A percentile compares a stretch with the other conserved stretches of the same genome.
Conservation (phyloP, 2,113 vertebrate species). For the Hucho hucho region DNA sequence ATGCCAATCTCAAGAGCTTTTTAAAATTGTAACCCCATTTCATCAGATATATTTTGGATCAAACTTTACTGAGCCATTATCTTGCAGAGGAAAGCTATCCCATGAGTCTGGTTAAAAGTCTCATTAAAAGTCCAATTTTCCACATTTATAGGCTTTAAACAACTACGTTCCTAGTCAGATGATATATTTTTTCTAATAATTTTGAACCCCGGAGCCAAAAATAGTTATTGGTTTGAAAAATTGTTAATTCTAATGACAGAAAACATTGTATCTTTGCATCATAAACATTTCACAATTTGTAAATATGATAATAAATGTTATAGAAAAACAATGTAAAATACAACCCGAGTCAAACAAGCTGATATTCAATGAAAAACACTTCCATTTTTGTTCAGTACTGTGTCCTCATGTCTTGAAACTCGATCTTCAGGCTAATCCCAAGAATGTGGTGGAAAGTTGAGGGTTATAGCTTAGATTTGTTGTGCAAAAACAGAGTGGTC, state of each 20-base stretch:
- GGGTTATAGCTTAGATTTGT: not conserved
- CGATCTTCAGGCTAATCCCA: not conserved
- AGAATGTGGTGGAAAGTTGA: not conserved
- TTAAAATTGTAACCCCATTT: not conserved
- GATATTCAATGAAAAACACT: no score
- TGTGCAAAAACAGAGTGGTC: constrained; percentile 6
- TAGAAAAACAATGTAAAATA: no score
- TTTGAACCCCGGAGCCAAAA: not conserved
- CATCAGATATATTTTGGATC: not conserved
- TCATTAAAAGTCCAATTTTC: not conserved
- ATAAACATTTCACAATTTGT: no score
- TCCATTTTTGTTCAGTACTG: no score
- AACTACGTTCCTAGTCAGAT: not conserved
- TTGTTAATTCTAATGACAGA: no score
- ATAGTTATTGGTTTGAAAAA: not conserved
- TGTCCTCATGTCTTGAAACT: no score
- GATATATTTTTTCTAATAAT: not conserved
- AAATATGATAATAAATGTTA: no score
- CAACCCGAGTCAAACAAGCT: no score
- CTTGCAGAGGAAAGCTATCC: not conserved
- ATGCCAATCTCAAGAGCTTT: not conserved
- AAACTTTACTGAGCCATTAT: not conserved
- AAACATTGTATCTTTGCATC: no score
- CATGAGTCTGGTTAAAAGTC: not conserved
- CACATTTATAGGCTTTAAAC: no score